phyloP scores from a whole-genome alignment of 2,797 vertebrate genomes.

The Falco columbarius region DNA sequence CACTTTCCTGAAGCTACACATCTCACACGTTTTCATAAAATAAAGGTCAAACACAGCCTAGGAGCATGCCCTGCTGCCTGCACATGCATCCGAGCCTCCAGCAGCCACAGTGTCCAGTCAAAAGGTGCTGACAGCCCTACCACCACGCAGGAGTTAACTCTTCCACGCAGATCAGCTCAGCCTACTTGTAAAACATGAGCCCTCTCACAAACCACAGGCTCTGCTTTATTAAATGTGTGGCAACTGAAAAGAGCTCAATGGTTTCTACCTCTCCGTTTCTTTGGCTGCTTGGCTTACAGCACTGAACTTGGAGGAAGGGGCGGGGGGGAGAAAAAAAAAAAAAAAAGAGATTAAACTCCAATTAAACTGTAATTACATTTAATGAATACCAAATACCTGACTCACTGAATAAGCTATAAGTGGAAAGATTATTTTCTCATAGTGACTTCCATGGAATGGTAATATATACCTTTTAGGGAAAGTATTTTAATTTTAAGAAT shows the following conservation, averaged over 20 bases:
- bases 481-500: slow-evolving; percentile 82
- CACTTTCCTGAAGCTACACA: neutral
- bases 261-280: slow-evolving; percentile 16
- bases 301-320: neutral
- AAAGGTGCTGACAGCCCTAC: neutral
- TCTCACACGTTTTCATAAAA: slow-evolving; percentile 15
- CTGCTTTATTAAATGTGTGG: neutral
- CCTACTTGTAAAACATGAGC: neutral
- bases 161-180: neutral
- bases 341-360: slow-evolving; percentile 77
- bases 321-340: neutral
- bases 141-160: neutral
- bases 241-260: neutral
- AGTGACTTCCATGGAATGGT: slow-evolving; percentile 76
- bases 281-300: slow-evolving; percentile 33
- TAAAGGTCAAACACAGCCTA: slow-evolving; percentile 20
- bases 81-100: neutral
- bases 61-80: neutral
- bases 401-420: slow-evolving; percentile 74
- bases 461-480: slow-evolving; percentile 81
- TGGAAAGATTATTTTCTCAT: slow-evolving; percentile 78
- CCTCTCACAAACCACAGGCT: neutral
- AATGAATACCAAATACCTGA: slow-evolving; percentile 83
- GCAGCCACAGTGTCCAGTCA: neutral
- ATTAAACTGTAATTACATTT: slow-evolving; percentile 82